These are phyloP conservation scores for Holothuria scabra DNA, from an alignment of 53 echinoderm and acorn worm species.

Conservation along the genomic window DNA sequence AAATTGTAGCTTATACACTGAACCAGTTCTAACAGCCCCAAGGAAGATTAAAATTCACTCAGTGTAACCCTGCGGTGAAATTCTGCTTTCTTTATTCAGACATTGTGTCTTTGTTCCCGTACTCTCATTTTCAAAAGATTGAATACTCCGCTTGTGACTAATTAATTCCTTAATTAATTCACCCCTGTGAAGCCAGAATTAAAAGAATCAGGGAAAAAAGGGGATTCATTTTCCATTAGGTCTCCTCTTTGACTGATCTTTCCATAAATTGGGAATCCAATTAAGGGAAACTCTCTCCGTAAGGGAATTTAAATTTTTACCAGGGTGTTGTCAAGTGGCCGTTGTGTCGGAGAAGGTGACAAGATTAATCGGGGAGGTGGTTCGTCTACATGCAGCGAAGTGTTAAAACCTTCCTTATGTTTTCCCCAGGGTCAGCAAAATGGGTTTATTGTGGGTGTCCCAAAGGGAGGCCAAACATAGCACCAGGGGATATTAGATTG, in stretches of 20 bases:
- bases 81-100: too few species aligned
- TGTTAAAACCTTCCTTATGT: neutral
- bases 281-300: neutral
- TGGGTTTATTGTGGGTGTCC: constrained; percentile 1
- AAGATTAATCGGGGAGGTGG: constrained; percentile 37
- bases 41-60: too few species aligned
- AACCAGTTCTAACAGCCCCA: too few species aligned
- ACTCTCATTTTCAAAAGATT: neutral
- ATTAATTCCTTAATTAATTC: constrained; percentile 42
- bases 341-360: constrained; percentile 4
- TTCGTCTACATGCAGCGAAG: neutral
- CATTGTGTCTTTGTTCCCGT: constrained; percentile 16
- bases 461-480: constrained; percentile 1
- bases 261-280: constrained; percentile 22
- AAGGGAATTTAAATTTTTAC: neutral
- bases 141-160: constrained; percentile 1
- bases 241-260: neutral
- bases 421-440: constrained; percentile 8
- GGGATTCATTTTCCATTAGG: neutral
- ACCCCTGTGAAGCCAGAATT: neutral
- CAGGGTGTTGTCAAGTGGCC: neutral
- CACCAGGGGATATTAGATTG: constrained; percentile 6
- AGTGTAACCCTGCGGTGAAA: too few species aligned
- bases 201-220: neutral
- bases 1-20: too few species aligned